These are phyloP conservation scores for Agrypnia vestita DNA, from an alignment of 1,140 invertebrate genomes.

Conservation along the genomic window DNA sequence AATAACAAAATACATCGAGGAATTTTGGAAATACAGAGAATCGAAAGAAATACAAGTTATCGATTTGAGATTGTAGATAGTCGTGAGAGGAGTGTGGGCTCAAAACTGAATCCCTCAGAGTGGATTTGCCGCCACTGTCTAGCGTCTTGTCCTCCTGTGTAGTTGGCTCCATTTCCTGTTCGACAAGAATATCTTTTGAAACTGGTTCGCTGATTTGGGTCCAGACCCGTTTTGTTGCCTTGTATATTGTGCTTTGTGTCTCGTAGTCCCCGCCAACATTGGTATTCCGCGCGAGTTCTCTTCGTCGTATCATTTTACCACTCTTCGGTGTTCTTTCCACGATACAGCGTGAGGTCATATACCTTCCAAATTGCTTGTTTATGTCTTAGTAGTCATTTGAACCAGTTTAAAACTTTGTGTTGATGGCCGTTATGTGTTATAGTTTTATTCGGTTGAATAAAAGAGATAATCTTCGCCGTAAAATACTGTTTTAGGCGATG, in stretches of 20 bases:
- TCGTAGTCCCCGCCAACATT: slow-evolving; percentile 16
- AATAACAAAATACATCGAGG: too few species aligned
- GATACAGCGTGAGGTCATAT: slow-evolving; percentile 24
- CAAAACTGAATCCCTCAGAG: too few species aligned
- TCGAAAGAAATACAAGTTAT: too few species aligned
- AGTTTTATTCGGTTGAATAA: too few species aligned
- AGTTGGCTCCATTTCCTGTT: slow-evolving; percentile 28
- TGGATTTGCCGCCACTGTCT: not conserved
- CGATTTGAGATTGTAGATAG: too few species aligned
- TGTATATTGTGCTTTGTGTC: slow-evolving; percentile 22
- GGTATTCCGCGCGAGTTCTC: slow-evolving; percentile 30
- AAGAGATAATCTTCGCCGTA: too few species aligned
- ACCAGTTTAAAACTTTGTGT: too few species aligned
- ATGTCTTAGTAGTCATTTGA: not conserved
- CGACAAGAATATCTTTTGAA: slow-evolving; percentile 25
- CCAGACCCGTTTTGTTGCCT: slow-evolving; percentile 19
- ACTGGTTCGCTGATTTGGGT: slow-evolving; percentile 39
- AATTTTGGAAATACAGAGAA: too few species aligned
- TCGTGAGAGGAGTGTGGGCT: too few species aligned
- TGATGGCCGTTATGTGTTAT: too few species aligned
- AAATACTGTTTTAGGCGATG: too few species aligned
- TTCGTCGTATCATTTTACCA: slow-evolving; percentile 7
- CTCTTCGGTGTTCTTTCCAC: slow-evolving; percentile 4
- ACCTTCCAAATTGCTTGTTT: slow-evolving; percentile 24
- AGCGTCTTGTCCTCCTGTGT: slow-evolving; percentile 7